Base-by-base conservation (phyloP, 1,140 invertebrate genomes). In the Phenacoccus solenopsis region DNA sequence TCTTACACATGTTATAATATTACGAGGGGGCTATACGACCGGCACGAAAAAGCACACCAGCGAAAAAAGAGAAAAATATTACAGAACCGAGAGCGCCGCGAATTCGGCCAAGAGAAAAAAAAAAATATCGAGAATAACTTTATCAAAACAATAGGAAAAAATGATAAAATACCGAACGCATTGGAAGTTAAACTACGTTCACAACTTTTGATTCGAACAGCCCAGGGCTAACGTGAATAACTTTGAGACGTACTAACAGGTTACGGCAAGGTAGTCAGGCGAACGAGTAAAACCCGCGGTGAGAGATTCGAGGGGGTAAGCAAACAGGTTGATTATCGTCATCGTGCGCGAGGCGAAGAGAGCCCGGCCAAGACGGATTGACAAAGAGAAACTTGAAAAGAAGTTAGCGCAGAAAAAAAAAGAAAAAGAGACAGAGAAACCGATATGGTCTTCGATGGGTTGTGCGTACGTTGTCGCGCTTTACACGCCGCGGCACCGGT, bases 161-260 rank as follows among this genome's bases (percentile, higher is more conserved):
- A 64, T 64, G 25, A 10, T 64, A 27, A 9, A 64, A 64, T 64
- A 13, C 22, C 59, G 22, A 64, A 64, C 59, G 25, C 21, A 64
- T 64, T 25, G 59, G 59, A 64, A 27, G 25, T 25, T 59, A 59
- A 64, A 64, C 21, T 25, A 24, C 59, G 59, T 22, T 24, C 25
- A 25, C 25, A 64, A 22, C 25, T 64, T 64, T 64, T 24, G 59
- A 64, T 64, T 64, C 59, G 59, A 64, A 64, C 59, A 64, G 59
- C 59, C 59, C 22, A 27, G 59, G 59, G 59, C 59, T 64, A 64
- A 64, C 59, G 59, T 20, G 22, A 64, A 64, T 27, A 24, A 64
- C 59, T 64, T 64, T 64, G 21, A 64, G 59, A 64, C 59, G 59
- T 25, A 64, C 59, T 64, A 64, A 64, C 59, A 64, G 59, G 59